A percentile compares a stretch with the other conserved stretches of the same genome.
phyloP scores from a whole-genome alignment of 2,113 vertebrate genomes.

The Dipodomys stephensi region DNA sequence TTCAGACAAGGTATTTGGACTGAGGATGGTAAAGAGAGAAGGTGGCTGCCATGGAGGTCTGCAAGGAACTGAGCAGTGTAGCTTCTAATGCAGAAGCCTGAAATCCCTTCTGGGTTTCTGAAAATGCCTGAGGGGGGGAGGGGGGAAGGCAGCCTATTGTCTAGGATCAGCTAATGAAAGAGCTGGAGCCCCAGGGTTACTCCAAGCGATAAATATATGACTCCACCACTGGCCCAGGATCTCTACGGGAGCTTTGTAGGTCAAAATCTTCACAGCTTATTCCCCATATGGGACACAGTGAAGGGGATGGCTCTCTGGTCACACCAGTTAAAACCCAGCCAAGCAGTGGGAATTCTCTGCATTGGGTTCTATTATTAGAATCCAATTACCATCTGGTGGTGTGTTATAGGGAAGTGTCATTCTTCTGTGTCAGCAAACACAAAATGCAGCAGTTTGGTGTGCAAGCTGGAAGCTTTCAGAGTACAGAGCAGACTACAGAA shows the following conservation, averaged over 20 bases:
- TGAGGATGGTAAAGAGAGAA: too few relatives aligned
- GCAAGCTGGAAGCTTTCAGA: conserved; percentile 55
- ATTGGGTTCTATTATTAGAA: conserved; percentile 83
- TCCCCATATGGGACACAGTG: neutral
- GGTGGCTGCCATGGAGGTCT: neutral
- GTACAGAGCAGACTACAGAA: conserved; percentile 55
- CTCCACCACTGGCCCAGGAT: neutral
- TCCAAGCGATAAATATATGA: neutral
- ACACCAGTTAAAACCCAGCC: conserved; percentile 76
- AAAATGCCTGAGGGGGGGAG: neutral
- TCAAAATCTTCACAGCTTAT: conserved; percentile 27
- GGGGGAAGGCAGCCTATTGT: neutral
- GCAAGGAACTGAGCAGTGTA: neutral
- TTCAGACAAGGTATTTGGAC: neutral
- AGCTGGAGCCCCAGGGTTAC: neutral
- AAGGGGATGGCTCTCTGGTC: conserved; percentile 63
- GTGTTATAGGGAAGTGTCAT: conserved; percentile 65
- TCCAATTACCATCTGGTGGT: conserved; percentile 74
- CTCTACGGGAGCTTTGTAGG: neutral
- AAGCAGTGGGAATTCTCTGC: conserved; percentile 77
- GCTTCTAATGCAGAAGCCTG: neutral
- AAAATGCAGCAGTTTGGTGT: conserved; percentile 65
- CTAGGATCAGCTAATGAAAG: neutral
- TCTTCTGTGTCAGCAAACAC: conserved; percentile 78
- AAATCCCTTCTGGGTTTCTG: neutral